Conservation (phyloP, 1,140 invertebrate genomes). For the Psix sp. region DNA sequence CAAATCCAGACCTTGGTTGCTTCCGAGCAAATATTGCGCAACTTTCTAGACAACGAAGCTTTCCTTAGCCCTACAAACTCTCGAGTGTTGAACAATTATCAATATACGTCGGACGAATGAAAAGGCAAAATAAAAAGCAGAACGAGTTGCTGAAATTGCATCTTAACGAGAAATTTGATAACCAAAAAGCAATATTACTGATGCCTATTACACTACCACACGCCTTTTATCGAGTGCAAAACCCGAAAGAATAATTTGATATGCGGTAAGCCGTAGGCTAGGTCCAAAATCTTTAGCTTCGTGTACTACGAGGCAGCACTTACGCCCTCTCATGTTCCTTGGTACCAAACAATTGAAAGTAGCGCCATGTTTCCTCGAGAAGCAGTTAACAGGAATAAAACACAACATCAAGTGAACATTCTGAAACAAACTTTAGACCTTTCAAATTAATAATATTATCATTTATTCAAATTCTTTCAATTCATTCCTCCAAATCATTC, state of each 20-base stretch:
- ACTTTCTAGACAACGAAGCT: constrained; percentile 19
- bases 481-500: no score
- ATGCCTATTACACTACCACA: constrained; percentile 71
- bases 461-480: no score
- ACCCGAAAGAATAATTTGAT: constrained; percentile 7
- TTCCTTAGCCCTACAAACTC: no score
- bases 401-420: neutral
- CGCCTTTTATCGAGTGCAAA: constrained; percentile 61
- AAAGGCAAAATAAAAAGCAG: neutral
- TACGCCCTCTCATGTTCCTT: no score
- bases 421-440: no score
- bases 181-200: constrained; percentile 75
- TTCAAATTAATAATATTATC: no score
- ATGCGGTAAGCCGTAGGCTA: constrained; percentile 21
- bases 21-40: constrained; percentile 19
- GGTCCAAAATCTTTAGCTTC: neutral
- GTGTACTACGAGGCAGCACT: no score
- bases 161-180: constrained; percentile 59
- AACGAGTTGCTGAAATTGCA: constrained; percentile 10
- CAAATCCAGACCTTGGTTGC: neutral
- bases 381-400: constrained; percentile 14
- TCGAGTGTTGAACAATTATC: no score
- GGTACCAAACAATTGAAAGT: constrained; percentile 61
- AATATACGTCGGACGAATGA: no score
- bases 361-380: constrained; percentile 66